Evolutionary conservation across 2,113 vertebrate species (phyloP).

Genomic region (Brienomyrus longianalis): DNA sequence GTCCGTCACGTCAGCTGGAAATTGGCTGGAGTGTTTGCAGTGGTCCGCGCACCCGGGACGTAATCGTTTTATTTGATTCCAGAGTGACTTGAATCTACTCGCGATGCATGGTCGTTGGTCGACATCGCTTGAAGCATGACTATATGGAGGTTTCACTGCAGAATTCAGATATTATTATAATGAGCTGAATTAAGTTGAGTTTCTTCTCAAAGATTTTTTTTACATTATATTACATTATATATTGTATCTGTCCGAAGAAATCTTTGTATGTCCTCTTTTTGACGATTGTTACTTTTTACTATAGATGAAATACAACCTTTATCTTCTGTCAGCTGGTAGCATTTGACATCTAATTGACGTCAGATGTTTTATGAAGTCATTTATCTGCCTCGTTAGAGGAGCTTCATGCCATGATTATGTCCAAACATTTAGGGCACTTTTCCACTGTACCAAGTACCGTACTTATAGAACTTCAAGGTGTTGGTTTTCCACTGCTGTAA

Average conservation of each 20-base stretch:
- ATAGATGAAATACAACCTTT: not conserved
- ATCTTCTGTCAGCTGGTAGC: not conserved
- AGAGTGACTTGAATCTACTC: not conserved
- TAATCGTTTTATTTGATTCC: not conserved
- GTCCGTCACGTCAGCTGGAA: not conserved
- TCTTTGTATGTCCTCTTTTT: not conserved
- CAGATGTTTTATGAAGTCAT: not conserved
- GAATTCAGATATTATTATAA: not conserved
- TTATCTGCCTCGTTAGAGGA: not conserved
- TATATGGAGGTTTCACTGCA: not conserved
- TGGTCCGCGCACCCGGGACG: not conserved
- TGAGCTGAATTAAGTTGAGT: not conserved
- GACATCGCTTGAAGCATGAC: not conserved
- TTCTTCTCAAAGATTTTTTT: not conserved
- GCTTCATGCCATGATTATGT: not conserved
- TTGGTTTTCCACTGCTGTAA: not conserved
- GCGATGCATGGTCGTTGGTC: not conserved
- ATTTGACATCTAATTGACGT: not conserved
- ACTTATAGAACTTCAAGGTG: not conserved
- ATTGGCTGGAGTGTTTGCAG: slow-evolving; percentile 4
- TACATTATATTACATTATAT: not conserved
- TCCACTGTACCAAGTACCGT: not conserved
- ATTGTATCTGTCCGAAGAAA: not conserved
- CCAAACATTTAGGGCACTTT: not conserved
- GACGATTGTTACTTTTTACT: not conserved